A percentile compares a stretch with the other conserved stretches of the same genome.
Conservation (phyloP, 2,113 vertebrate species). For the Gasterosteus aculeatus region DNA sequence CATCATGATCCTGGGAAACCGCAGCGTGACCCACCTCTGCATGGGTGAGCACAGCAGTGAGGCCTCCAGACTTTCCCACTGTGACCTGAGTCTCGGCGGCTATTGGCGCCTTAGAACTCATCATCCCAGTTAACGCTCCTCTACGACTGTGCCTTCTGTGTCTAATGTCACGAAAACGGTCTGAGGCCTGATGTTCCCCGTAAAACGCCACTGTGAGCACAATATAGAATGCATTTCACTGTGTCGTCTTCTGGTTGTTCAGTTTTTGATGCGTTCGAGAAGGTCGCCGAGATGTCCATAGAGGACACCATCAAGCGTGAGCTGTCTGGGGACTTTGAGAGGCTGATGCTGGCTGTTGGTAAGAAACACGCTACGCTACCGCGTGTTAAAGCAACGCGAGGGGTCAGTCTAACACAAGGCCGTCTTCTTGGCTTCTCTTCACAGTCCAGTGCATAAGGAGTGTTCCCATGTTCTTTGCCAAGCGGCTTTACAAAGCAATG, state of each 20-base stretch:
- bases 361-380: conserved; percentile 48
- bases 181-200: background rate
- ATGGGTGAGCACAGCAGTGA: conserved; percentile 83
- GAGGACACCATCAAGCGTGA: conserved; percentile 94
- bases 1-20: conserved; percentile 94
- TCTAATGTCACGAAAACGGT: background rate
- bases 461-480: conserved; percentile 91
- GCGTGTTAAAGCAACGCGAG: background rate
- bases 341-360: conserved; percentile 96
- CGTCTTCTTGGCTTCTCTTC: conserved; percentile 28
- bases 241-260: background rate
- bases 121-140: background rate
- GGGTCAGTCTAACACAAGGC: conserved; percentile 6
- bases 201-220: background rate
- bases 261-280: conserved; percentile 96
- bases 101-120: background rate
- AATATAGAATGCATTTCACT: too few relatives aligned
- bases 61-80: conserved; percentile 18
- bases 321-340: conserved; percentile 95
- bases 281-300: conserved; percentile 87
- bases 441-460: conserved; percentile 92
- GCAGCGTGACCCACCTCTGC: conserved; percentile 90
- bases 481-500: conserved; percentile 94
- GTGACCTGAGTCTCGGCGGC: background rate
- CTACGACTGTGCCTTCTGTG: background rate